These are phyloP conservation scores for Drosophila pectinifera DNA, from an alignment of 1,140 invertebrate genomes.

Conservation along the genomic window DNA sequence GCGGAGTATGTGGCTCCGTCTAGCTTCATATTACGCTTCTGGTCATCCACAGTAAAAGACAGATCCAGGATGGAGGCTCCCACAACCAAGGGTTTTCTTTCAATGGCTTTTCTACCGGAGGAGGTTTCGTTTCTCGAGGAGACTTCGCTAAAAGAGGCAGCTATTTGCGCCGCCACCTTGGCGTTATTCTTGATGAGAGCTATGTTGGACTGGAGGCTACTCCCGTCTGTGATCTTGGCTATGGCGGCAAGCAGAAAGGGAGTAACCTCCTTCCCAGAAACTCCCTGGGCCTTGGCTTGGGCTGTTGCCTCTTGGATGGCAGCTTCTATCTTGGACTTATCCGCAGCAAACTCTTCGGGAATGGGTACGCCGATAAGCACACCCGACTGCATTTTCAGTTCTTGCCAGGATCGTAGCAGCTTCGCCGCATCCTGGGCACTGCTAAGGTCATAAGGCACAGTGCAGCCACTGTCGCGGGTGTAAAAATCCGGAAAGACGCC, in stretches of 20 bases:
- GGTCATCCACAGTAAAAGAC: constrained; percentile 59
- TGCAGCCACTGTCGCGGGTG: constrained; percentile 88
- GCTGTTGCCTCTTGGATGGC: constrained; percentile 91
- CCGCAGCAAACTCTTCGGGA: constrained; percentile 88
- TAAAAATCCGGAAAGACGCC: constrained; percentile 96
- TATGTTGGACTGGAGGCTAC: constrained; percentile 94
- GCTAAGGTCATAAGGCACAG: constrained; percentile 89
- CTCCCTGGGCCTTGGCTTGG: constrained; percentile 87
- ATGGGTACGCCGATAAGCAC: constrained; percentile 96
- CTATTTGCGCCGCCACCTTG: constrained; percentile 92
- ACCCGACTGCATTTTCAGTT: constrained; percentile 90
- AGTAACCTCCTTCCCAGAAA: constrained; percentile 95
- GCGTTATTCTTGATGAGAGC: constrained; percentile 97
- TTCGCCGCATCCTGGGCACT: constrained; percentile 89
- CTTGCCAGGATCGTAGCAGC: constrained; percentile 87
- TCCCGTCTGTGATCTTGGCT: constrained; percentile 91
- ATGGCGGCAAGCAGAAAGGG: constrained; percentile 94
- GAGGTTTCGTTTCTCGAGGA: constrained; percentile 8
- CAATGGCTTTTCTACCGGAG: neutral
- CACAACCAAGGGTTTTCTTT: constrained; percentile 60
- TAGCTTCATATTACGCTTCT: constrained; percentile 86
- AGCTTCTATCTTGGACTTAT: constrained; percentile 86
- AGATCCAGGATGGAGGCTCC: constrained; percentile 80
- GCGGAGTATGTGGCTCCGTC: constrained; percentile 92
- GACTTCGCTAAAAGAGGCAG: constrained; percentile 85